These are phyloP conservation scores for Hydrochoerus hydrochaeris DNA, from an alignment of 2,113 vertebrate genomes.

Conservation along the genomic window DNA sequence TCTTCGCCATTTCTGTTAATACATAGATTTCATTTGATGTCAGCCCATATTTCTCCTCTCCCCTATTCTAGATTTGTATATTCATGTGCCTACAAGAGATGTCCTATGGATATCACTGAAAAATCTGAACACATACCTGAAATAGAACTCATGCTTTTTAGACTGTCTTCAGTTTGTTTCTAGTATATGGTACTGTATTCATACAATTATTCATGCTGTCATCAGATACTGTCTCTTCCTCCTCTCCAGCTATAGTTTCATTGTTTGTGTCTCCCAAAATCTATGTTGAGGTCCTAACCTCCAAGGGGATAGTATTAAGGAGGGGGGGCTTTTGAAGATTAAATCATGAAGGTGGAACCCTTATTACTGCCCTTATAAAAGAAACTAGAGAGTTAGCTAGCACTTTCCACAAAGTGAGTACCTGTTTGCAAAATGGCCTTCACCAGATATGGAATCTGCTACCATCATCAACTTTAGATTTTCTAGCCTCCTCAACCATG, in stretches of 20 bases:
- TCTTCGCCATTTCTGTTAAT: neutral
- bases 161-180: neutral
- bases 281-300: neutral
- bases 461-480: neutral
- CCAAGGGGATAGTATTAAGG: neutral
- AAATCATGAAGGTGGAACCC: neutral
- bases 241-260: neutral
- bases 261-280: neutral
- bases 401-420: neutral
- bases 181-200: neutral
- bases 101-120: neutral
- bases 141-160: neutral
- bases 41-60: neutral
- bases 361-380: constrained; percentile 6
- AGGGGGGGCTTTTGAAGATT: neutral
- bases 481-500: neutral
- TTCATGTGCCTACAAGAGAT: neutral
- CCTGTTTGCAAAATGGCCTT: neutral
- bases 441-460: neutral
- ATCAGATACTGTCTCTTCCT: neutral
- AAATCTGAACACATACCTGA: neutral
- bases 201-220: neutral
- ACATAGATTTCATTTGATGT: neutral
- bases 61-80: neutral
- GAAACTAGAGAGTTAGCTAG: neutral